Conservation (phyloP, 1,140 invertebrate species). For the Conus ventricosus region DNA sequence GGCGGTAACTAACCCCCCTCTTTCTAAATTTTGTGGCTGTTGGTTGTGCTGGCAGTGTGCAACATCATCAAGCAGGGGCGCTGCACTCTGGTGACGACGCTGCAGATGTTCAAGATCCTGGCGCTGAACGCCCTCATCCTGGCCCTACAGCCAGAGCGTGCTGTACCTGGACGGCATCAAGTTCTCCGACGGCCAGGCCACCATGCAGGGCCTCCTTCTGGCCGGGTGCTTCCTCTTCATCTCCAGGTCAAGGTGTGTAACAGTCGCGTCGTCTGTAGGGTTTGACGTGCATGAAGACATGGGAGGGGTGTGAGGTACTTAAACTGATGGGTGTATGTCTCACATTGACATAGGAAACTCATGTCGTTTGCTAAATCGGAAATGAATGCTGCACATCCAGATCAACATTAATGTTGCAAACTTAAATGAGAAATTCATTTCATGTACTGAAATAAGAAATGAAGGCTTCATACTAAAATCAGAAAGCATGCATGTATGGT, state of each 20-base stretch:
- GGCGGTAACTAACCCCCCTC: no score
- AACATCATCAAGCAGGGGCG: slow-evolving; percentile 99
- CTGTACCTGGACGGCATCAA: slow-evolving; percentile 98
- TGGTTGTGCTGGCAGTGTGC: slow-evolving; percentile 84
- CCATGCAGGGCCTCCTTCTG: slow-evolving; percentile 91
- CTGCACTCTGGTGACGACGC: slow-evolving; percentile 97
- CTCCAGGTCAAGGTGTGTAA: slow-evolving; percentile 90
- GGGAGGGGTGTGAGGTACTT: no score
- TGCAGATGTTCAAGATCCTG: slow-evolving; percentile 99
- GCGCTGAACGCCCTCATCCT: slow-evolving; percentile 98
- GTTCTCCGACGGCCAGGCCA: slow-evolving; percentile 98
- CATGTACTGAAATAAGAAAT: no score
- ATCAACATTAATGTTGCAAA: no score
- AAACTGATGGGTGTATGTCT: no score
- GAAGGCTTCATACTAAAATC: no score
- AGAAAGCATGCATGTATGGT: no score
- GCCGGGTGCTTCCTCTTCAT: slow-evolving; percentile 99
- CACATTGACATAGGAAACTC: no score
- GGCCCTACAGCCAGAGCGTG: slow-evolving; percentile 99
- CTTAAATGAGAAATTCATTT: no score
- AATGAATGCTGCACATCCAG: no score
- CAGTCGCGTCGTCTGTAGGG: slow-evolving; percentile 43
- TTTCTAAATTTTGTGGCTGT: no score
- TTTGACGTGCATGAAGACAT: background rate
- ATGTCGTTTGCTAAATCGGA: no score